Conservation (phyloP, 2,113 vertebrate species). For the Gasterosteus nipponicus region DNA sequence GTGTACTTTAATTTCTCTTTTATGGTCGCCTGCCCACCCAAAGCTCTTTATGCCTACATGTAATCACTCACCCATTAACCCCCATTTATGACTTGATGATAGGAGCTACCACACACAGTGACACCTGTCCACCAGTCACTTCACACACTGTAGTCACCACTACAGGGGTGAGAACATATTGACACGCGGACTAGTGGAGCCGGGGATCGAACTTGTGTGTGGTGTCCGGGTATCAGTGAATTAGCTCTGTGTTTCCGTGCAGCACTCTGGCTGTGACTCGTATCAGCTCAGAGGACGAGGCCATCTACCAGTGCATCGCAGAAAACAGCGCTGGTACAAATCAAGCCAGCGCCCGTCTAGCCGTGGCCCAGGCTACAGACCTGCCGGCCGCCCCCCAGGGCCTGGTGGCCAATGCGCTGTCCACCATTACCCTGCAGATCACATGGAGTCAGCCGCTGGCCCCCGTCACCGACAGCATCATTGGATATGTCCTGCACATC, state of each 20-base stretch:
- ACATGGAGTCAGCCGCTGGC: constrained; percentile 69
- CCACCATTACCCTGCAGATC: constrained; percentile 69
- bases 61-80: no score
- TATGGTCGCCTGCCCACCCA: no score
- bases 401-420: constrained; percentile 63
- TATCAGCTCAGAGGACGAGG: constrained; percentile 76
- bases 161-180: no score
- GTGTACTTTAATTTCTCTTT: no score
- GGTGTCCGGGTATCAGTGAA: neutral
- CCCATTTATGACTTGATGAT: no score
- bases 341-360: constrained; percentile 84
- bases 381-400: constrained; percentile 58
- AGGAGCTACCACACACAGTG: no score
- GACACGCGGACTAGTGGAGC: no score
- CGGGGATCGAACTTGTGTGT: no score
- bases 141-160: no score
- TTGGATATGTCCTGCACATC: constrained; percentile 82
- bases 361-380: constrained; percentile 69
- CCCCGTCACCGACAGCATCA: constrained; percentile 70
- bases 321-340: constrained; percentile 83
- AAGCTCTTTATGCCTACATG: no score
- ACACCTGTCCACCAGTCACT: no score
- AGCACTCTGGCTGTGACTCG: constrained; percentile 82
- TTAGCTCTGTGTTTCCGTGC: constrained; percentile 9
- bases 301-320: constrained; percentile 83